phyloP scores from a whole-genome alignment of 1,140 invertebrate genomes.

The Lepeophtheirus salmonis region DNA sequence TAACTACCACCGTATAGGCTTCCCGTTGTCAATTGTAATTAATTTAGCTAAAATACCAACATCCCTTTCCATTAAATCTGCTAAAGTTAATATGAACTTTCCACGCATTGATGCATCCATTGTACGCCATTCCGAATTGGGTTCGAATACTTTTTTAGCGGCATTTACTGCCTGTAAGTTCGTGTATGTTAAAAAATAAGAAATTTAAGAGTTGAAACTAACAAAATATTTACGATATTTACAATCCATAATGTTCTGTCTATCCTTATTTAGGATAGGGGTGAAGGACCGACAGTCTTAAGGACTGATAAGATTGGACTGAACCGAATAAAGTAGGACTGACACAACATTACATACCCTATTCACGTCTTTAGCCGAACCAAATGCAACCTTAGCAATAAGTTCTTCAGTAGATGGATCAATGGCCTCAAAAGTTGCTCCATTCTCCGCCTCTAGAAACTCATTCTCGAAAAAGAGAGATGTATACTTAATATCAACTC shows the following conservation, averaged over 20 bases:
- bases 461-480: slow-evolving; percentile 64
- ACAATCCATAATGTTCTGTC: too few relatives aligned
- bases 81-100: slow-evolving; percentile 47
- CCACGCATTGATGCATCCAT: slow-evolving; percentile 53
- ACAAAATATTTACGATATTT: too few relatives aligned
- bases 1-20: too few relatives aligned
- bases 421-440: slow-evolving; percentile 37
- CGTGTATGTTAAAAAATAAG: too few relatives aligned
- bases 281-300: too few relatives aligned
- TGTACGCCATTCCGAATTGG: slow-evolving; percentile 51
- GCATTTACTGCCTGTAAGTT: slow-evolving; percentile 45
- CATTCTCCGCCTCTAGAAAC: slow-evolving; percentile 54
- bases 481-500: background rate
- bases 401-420: slow-evolving; percentile 60
- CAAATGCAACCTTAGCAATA: slow-evolving; percentile 58
- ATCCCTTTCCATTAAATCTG: slow-evolving; percentile 54
- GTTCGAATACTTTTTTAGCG: slow-evolving; percentile 50
- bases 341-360: too few relatives aligned
- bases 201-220: too few relatives aligned
- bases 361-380: too few relatives aligned
- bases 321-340: too few relatives aligned
- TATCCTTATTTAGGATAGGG: too few relatives aligned
- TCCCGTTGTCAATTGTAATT: slow-evolving; percentile 75
- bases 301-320: too few relatives aligned
- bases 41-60: slow-evolving; percentile 44